Conservation (phyloP, 1,140 invertebrate genomes). For the Lucilia cuprina region DNA sequence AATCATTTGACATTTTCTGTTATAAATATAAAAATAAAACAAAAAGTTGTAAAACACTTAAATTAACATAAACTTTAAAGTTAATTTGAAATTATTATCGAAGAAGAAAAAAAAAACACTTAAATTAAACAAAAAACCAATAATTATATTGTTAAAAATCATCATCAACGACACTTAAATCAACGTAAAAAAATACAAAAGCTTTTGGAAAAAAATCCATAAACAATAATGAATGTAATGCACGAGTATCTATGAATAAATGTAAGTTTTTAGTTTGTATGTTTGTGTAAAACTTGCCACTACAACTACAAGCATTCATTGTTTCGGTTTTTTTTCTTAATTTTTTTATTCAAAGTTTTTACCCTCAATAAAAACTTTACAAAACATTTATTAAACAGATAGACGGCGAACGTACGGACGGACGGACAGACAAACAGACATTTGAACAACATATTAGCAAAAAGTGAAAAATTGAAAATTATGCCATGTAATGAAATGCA, state of each 20-base stretch:
- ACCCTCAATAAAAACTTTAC: too few species aligned
- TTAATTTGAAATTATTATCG: background rate
- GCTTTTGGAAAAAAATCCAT: background rate
- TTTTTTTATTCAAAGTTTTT: too few species aligned
- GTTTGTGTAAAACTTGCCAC: background rate
- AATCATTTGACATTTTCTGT: background rate
- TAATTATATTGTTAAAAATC: constrained; percentile 29
- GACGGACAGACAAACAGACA: background rate
- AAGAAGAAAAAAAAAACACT: constrained; percentile 7
- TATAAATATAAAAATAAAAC: background rate
- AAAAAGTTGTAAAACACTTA: too few species aligned
- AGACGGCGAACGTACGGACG: background rate
- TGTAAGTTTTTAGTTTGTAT: background rate
- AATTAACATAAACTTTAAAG: background rate
- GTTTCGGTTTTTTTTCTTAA: background rate
- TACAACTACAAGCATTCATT: background rate
- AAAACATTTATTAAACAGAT: background rate
- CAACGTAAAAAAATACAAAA: background rate
- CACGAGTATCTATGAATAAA: background rate
- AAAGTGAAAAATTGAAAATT: background rate
- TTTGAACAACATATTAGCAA: background rate
- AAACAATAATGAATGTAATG: constrained; percentile 29
- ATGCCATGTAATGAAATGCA: constrained; percentile 6
- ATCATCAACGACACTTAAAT: constrained; percentile 10
- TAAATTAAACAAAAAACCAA: background rate